Evolutionary conservation across 1,140 invertebrate genomes (phyloP), one percentile per base, ranked within the genome.

Genomic region (Halotydeus destructor): DNA sequence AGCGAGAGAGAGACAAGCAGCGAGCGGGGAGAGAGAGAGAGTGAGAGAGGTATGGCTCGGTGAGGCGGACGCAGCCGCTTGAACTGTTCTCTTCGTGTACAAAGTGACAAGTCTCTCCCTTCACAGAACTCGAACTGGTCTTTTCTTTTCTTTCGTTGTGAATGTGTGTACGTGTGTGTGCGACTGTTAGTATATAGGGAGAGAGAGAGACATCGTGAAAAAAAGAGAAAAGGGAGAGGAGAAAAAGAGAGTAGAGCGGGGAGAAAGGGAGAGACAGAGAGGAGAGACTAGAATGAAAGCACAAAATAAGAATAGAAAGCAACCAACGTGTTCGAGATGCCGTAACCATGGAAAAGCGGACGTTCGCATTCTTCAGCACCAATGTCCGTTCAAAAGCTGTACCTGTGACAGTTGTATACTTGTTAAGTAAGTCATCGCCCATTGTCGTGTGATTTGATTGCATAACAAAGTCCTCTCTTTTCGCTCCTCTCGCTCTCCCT

Each of bases 221-320:
- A n/a, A n/a, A n/a, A n/a, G n/a, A n/a, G n/a, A n/a, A n/a, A n/a
- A n/a, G n/a, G n/a, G n/a, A n/a, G n/a, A n/a, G n/a, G n/a, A n/a
- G n/a, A n/a, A n/a, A n/a, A n/a, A n/a, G n/a, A n/a, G n/a, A n/a
- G n/a, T n/a, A n/a, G n/a, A n/a, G n/a, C n/a, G n/a, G n/a, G n/a
- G n/a, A 6, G 5, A 34, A 9, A 34, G 33, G 8, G 14, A 34
- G 5, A 16, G 5, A 5, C 33, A 6, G 22, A 5, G 14, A 5
- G 14, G 5, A 41, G 25, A 27, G n/a, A 32, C 11, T 40, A 32
- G 22, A 19, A 43, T 43, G 41, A 43, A 43, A 23, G 41, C 41
- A 35, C 41, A 43, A 34, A 43, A 26, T 35, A 43, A 43, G 27
- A 43, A 43, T 26, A 21, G 41, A 12, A 43, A 43, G 28, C 25